These are phyloP conservation scores for Poecilus cupreus DNA, from an alignment of 2,888 invertebrate species.

Conservation along the genomic window DNA sequence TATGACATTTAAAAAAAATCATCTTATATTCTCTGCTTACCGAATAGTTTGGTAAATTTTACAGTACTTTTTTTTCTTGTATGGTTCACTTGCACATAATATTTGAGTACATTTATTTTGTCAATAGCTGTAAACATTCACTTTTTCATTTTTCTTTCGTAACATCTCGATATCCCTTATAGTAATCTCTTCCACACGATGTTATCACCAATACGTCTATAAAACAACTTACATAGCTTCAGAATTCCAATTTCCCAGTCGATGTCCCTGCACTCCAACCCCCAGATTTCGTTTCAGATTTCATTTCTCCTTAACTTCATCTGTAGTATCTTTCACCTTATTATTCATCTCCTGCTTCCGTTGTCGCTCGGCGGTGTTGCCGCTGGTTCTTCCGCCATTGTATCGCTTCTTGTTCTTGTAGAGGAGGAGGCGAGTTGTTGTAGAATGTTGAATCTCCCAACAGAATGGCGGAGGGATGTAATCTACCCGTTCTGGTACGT, in stretches of 20 bases:
- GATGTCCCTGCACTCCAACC: background rate
- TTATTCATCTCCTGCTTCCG: slow-evolving; percentile 10
- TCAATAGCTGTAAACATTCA: too few relatives aligned
- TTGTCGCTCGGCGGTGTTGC: background rate
- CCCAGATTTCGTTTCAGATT: background rate
- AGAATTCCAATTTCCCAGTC: background rate
- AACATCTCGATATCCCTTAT: too few relatives aligned
- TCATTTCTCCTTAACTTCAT: background rate
- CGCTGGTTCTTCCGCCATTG: background rate
- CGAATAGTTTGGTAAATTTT: too few relatives aligned
- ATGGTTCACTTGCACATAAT: too few relatives aligned
- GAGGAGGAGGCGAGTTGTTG: background rate
- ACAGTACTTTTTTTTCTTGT: too few relatives aligned
- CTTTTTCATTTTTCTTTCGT: too few relatives aligned
- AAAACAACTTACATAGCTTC: background rate
- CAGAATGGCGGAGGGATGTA: slow-evolving; percentile 9
- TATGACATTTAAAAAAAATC: too few relatives aligned
- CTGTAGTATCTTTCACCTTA: slow-evolving; percentile 5
- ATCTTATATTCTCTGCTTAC: too few relatives aligned
- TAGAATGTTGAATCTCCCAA: background rate
- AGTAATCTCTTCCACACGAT: too few relatives aligned
- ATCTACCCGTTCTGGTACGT: slow-evolving; percentile 29
- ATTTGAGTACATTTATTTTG: too few relatives aligned
- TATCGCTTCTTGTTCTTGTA: background rate
- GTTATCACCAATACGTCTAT: background rate